Base-by-base conservation (phyloP, 2,888 invertebrate genomes). In the Drosophila planitibia region DNA sequence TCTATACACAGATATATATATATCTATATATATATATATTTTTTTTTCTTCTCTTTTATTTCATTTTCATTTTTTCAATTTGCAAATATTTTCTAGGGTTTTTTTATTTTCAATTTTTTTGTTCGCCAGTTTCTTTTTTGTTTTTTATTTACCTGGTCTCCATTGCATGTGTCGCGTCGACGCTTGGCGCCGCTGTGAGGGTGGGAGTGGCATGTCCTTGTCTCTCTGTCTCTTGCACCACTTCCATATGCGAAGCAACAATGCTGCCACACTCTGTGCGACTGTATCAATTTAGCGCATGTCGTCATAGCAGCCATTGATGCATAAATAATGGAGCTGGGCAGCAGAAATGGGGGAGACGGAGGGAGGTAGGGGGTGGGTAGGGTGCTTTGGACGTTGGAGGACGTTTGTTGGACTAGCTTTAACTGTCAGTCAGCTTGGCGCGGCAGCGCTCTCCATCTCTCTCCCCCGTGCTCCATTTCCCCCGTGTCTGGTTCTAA, bases 261-360 rank as follows among this genome's bases (percentile, higher is more conserved):
- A 25, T 47, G 28, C n/a, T 22, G 35, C n/a, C 62, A 49, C 51
- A 19, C 70, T 57, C 76, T 58, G 70, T 77, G 76, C 81, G 19
- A 86, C 86, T 84, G 87, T 89, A 90, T 88, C 88, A 89, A 87
- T 88, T 88, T 88, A 90, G 88, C 88, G 90, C 87, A 88, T 88
- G 88, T 89, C 88, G 88, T 86, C 88, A 90, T 89, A 86, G 90
- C 90, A 88, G 86, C 83, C 85, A 89, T 84, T 91, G 91, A 90
- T 90, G 91, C 89, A 90, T 90, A 91, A 91, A 91, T 91, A 91
- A 90, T 91, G 82, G 89, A 76, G 83, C 52, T 74, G 73, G 79
- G 53, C 60, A 30, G 12, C 44, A 57, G 53, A 41, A 62, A 52
- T 51, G 61, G 54, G 37, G 51, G 39, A 25, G 33, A 16, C 6